phyloP scores from a whole-genome alignment of 2,888 invertebrate genomes.

The Vesta saturnalis region DNA sequence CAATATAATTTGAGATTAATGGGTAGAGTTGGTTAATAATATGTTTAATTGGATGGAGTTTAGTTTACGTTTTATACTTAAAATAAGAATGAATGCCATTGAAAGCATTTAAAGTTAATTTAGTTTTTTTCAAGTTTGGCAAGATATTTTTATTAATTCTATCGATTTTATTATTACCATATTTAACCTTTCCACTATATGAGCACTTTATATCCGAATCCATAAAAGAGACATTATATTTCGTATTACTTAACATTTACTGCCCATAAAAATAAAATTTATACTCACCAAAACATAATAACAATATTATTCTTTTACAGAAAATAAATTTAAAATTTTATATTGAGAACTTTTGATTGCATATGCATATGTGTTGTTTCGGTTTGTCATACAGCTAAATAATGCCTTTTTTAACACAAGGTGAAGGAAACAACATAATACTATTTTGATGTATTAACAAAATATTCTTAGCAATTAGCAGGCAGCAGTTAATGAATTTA shows the following conservation, averaged over 20 bases:
- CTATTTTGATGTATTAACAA: too few species aligned
- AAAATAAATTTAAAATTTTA: conserved; percentile 7
- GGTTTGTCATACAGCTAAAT: background rate
- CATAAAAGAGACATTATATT: conserved; percentile 10
- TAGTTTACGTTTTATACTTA: too few species aligned
- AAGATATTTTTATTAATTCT: background rate
- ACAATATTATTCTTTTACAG: conserved; percentile 11
- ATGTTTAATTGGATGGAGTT: too few species aligned
- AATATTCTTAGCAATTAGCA: too few species aligned
- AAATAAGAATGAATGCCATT: background rate
- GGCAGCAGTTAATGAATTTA: too few species aligned
- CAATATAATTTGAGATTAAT: too few species aligned
- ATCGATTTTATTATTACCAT: conserved; percentile 4
- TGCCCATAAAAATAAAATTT: conserved; percentile 13
- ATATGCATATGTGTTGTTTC: background rate
- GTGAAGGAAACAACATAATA: too few species aligned
- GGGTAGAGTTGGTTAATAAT: too few species aligned
- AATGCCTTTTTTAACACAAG: background rate
- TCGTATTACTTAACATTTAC: conserved; percentile 10
- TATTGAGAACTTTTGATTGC: background rate
- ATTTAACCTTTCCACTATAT: conserved; percentile 12
- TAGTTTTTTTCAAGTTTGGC: background rate
- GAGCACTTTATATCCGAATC: conserved; percentile 4
- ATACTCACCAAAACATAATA: conserved; percentile 2
- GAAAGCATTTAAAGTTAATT: too few species aligned